Conservation (phyloP, 2,113 vertebrate species). For the Dasyprocta punctata region DNA sequence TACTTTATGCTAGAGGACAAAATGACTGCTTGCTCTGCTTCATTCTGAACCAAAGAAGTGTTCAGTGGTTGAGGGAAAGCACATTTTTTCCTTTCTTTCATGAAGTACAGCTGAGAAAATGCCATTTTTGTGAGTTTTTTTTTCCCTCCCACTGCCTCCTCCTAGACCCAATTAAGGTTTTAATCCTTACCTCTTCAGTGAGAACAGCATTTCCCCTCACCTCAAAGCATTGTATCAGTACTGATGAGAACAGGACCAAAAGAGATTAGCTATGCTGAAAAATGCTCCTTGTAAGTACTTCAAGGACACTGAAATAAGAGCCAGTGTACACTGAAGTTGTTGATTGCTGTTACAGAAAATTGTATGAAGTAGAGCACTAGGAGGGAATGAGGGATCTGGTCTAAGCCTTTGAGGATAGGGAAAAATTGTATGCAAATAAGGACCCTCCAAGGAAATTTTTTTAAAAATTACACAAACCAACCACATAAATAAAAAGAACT, state of each 20-base stretch:
- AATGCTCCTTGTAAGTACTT: background rate
- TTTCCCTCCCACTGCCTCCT: background rate
- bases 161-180: background rate
- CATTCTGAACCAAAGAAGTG: background rate
- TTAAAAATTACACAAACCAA: background rate
- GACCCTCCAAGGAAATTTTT: background rate
- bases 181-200: background rate
- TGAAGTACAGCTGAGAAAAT: background rate
- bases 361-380: background rate
- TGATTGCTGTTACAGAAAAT: background rate
- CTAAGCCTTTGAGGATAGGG: background rate
- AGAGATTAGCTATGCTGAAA: background rate
- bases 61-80: background rate
- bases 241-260: background rate
- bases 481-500: background rate
- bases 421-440: background rate
- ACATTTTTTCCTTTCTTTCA: background rate
- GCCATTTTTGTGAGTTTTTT: background rate
- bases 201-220: background rate
- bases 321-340: background rate
- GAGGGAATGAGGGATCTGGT: background rate
- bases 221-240: background rate
- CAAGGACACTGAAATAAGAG: background rate
- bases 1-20: no score
- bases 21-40: background rate